Conservation (phyloP, 2,888 invertebrate species). For the Oscheius sp. region DNA sequence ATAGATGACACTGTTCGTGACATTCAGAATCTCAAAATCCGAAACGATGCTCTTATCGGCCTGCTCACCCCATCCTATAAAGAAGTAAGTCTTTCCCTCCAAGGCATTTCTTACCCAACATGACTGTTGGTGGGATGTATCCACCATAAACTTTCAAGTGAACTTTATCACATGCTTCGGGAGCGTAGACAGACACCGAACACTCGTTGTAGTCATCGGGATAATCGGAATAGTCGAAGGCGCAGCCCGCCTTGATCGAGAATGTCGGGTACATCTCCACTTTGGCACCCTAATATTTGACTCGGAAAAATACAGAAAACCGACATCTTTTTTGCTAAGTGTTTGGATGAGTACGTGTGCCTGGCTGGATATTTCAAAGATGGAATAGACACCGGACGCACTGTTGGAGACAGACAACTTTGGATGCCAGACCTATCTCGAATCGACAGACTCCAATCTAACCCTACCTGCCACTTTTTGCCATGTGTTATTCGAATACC, state of each 20-base stretch:
- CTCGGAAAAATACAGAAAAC: no score
- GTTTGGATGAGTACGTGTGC: slow-evolving; percentile 56
- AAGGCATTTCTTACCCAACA: slow-evolving; percentile 27
- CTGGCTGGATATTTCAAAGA: slow-evolving; percentile 56
- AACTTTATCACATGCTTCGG: slow-evolving; percentile 19
- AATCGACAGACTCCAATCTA: neutral
- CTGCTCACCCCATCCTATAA: slow-evolving; percentile 64
- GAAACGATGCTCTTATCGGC: slow-evolving; percentile 59
- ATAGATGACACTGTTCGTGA: slow-evolving; percentile 55
- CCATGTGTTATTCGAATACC: slow-evolving; percentile 61
- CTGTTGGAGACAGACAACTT: slow-evolving; percentile 67
- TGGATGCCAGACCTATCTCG: slow-evolving; percentile 71
- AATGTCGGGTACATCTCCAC: slow-evolving; percentile 68
- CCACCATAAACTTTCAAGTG: slow-evolving; percentile 19
- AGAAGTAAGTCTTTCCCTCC: neutral
- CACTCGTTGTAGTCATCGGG: slow-evolving; percentile 54
- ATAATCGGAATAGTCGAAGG: slow-evolving; percentile 61
- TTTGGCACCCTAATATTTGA: slow-evolving; percentile 40
- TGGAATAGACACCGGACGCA: slow-evolving; percentile 61
- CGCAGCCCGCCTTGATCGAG: slow-evolving; percentile 66
- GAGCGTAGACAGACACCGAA: slow-evolving; percentile 41
- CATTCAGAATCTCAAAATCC: slow-evolving; percentile 60
- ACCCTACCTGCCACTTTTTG: slow-evolving; percentile 61
- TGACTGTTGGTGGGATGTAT: slow-evolving; percentile 20
- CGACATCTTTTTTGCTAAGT: slow-evolving; percentile 22